Conservation (phyloP, 1,140 invertebrate genomes). For the Sminthurides bifidus region DNA sequence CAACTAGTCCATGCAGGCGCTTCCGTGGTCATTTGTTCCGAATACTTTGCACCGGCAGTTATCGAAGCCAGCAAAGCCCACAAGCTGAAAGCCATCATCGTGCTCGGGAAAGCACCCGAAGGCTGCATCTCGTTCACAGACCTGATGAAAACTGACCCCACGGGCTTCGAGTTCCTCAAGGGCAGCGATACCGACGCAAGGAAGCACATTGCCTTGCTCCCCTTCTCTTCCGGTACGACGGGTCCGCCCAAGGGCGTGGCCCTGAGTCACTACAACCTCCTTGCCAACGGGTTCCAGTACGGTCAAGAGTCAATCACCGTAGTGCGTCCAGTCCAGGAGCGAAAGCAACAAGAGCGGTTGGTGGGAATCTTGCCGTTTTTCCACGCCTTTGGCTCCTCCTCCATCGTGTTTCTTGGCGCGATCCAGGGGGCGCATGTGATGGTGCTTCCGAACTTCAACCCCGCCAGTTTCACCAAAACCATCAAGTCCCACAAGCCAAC, state of each 20-base stretch:
- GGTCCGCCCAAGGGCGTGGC: conserved; percentile 75
- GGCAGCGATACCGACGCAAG: conserved; percentile 1
- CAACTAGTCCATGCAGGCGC: neutral
- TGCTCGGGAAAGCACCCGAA: conserved; percentile 8
- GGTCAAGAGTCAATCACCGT: neutral
- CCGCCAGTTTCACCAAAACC: conserved; percentile 3
- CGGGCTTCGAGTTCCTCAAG: conserved; percentile 12
- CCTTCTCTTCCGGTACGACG: conserved; percentile 19
- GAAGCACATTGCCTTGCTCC: conserved; percentile 34
- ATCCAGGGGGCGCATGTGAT: neutral
- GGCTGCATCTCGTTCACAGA: conserved; percentile 22
- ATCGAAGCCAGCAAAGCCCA: conserved; percentile 34
- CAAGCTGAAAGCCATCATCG: conserved; percentile 16
- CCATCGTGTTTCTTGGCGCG: neutral
- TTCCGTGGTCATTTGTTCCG: conserved; percentile 48
- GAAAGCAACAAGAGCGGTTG: conserved; percentile 12
- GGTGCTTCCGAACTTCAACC: conserved; percentile 10
- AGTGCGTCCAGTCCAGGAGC: neutral
- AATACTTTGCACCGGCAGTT: conserved; percentile 47
- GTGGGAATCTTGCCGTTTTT: conserved; percentile 24
- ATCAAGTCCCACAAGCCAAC: conserved; percentile 1
- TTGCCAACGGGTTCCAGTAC: conserved; percentile 11
- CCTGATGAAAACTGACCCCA: conserved; percentile 20
- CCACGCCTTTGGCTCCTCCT: conserved; percentile 15
- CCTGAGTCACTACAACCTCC: conserved; percentile 47